These are phyloP conservation scores for Eristalinus sepulchralis DNA, from an alignment of 2,888 invertebrate species.

Conservation along the genomic window DNA sequence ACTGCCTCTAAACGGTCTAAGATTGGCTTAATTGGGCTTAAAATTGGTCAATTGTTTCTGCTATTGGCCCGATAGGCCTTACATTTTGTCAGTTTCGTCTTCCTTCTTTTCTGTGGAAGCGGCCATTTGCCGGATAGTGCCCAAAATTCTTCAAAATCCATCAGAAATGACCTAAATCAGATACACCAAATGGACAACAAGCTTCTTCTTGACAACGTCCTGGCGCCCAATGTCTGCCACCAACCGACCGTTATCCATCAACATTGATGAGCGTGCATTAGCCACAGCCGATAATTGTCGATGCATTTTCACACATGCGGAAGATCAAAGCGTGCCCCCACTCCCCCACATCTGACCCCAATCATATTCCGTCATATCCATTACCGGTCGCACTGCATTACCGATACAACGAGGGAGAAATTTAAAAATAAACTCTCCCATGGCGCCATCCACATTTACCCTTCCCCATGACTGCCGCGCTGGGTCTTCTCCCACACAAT, in stretches of 20 bases:
- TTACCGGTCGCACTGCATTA: background rate
- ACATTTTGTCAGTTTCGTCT: no score
- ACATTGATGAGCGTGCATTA: background rate
- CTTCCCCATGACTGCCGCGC: background rate
- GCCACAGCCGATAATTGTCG: background rate
- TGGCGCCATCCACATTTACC: background rate
- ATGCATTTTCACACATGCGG: background rate
- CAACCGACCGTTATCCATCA: background rate
- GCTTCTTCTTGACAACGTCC: no score
- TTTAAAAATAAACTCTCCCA: background rate
- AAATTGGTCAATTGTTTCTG: no score
- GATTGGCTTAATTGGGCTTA: no score
- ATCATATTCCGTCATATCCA: background rate
- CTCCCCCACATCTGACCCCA: background rate
- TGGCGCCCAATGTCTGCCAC: background rate
- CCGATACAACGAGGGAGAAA: background rate
- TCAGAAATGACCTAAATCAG: no score
- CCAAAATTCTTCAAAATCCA: no score
- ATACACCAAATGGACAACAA: no score
- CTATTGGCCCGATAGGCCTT: no score
- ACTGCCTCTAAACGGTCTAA: no score
- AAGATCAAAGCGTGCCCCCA: background rate
- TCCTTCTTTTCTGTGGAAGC: no score
- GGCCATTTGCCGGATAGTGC: no score
- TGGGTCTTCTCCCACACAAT: no score